These are phyloP conservation scores for Meta bourneti DNA, from an alignment of 2,888 invertebrate species.

Conservation along the genomic window DNA sequence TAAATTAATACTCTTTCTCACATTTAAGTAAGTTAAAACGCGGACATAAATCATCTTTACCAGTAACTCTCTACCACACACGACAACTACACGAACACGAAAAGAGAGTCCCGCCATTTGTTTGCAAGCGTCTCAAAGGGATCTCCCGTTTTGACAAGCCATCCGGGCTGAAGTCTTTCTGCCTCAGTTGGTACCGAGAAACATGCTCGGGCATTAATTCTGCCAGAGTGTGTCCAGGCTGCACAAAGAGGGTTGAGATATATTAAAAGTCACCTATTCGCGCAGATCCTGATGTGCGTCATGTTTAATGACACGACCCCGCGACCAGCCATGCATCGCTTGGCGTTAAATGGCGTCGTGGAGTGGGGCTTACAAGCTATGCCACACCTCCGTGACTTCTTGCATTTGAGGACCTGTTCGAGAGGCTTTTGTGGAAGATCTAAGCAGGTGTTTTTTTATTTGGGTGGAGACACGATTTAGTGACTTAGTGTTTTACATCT, in stretches of 20 bases:
- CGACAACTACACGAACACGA: not conserved
- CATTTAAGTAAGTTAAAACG: too few relatives aligned
- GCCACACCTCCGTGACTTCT: not conserved
- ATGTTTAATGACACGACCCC: not conserved
- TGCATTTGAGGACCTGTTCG: not conserved
- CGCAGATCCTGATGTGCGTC: not conserved
- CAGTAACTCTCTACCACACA: too few relatives aligned
- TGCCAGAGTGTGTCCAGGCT: not conserved
- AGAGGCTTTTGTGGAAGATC: not conserved
- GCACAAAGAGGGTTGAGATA: not conserved
- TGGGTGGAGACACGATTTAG: too few relatives aligned
- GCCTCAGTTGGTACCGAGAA: not conserved
- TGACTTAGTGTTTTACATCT: too few relatives aligned
- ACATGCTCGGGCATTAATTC: not conserved
- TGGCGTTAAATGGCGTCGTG: not conserved
- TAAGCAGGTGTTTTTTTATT: too few relatives aligned
- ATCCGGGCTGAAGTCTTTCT: not conserved
- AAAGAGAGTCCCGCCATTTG: not conserved
- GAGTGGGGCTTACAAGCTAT: constrained; percentile 4
- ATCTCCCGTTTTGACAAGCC: too few relatives aligned
- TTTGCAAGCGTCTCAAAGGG: not conserved
- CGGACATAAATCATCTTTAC: too few relatives aligned
- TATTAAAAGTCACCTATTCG: not conserved
- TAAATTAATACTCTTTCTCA: too few relatives aligned
- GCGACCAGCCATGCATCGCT: not conserved